These are phyloP conservation scores for Eciton burchellii DNA, from an alignment of 1,140 invertebrate genomes.

Conservation along the genomic window DNA sequence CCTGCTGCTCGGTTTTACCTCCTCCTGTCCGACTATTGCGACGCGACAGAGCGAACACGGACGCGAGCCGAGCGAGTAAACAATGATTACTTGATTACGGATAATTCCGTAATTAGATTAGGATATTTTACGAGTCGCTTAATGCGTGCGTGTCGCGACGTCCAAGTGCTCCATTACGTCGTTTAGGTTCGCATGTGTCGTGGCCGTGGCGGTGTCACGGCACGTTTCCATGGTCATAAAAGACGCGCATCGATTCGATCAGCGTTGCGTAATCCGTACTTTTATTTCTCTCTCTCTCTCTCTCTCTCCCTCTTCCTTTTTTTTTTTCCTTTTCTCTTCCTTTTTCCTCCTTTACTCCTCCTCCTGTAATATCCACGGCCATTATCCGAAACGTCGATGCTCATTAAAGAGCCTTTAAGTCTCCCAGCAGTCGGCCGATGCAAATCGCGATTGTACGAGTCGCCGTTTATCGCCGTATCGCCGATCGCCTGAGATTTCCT, in stretches of 20 bases:
- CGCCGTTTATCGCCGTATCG: no score
- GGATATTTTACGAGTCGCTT: conserved; percentile 2
- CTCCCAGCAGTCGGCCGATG: no score
- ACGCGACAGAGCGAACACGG: background rate
- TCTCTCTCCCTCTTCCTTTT: no score
- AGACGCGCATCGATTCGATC: conserved; percentile 23
- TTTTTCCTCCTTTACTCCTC: no score
- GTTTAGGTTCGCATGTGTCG: background rate
- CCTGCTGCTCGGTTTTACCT: background rate
- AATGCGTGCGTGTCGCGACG: background rate
- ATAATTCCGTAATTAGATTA: conserved; percentile 32
- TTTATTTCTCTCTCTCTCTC: no score
- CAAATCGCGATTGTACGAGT: no score
- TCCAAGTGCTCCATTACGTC: conserved; percentile 32
- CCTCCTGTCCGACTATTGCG: background rate
- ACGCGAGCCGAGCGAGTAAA: background rate
- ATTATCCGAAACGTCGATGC: no score
- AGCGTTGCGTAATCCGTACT: conserved; percentile 9
- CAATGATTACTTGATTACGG: conserved; percentile 4
- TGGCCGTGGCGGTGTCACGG: background rate
- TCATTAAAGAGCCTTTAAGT: no score
- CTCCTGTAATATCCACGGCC: no score
- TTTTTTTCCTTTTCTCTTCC: background rate
- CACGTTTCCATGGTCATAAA: conserved; percentile 13
- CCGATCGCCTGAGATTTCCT: no score